Base-by-base conservation (phyloP, 2,888 invertebrate species). In the Ypsolopha sequella region DNA sequence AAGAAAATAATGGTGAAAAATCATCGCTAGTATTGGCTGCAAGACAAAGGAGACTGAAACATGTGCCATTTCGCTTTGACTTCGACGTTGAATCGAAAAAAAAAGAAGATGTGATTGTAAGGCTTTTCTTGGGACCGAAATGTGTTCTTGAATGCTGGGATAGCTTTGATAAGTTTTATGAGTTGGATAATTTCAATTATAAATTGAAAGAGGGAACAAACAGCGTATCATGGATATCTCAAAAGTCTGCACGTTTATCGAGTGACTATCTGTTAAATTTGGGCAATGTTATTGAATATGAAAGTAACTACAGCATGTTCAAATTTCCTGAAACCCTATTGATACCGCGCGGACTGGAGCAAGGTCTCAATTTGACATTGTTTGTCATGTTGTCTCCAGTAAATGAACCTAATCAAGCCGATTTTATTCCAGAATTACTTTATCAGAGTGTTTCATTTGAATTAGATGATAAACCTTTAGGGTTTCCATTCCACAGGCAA, bases 401-500 rank as follows among this genome's bases (percentile, higher is more conserved):
- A 10, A 64, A 71, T 53, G 58, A 68, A 46, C 41, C 55, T n/a
- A 57, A 55, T 52, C 62, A 65, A 55, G 58, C 55, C 13, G 58
- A 62, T 50, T 53, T 54, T 48, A 48, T 58, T 46, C 58, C 62
- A 51, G 59, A 63, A 6, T 63, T 56, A 7, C 66, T 57, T 44
- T 61, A 64, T 48, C 74, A 58, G 38, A 58, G 61, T 51, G 53
- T 71, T n/a, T 59, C 60, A 7, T 56, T 60, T 48, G 68, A 73
- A 51, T 52, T 66, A 6, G 79, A 80, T 57, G 61, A 60, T 9
- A 76, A 72, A 54, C 80, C 82, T 7, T 56, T 82, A 48, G 85
- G 85, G 3, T 85, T 81, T 64, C 85, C 85, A n/a, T 84, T 85
- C 45, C 75, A 85, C 52, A 75, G 76, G 56, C 63, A 64, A 60